Percentiles rank a stretch among this genome's conserved stretches.
Conservation (phyloP, 2,113 vertebrate genomes). For the Reinhardtius hippoglossoides region DNA sequence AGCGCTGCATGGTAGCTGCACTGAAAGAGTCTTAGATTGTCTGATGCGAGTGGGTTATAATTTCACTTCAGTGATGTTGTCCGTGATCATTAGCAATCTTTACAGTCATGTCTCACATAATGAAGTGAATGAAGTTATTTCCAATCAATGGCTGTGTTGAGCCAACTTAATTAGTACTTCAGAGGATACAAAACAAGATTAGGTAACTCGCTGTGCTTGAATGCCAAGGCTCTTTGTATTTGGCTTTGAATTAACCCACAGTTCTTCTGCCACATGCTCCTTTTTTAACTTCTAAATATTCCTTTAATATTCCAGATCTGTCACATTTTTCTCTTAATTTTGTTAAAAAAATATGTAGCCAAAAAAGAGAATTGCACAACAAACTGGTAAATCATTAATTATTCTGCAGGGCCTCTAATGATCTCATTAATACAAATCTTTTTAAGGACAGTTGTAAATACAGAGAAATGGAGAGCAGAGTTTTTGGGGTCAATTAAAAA, state of each 20-base stretch:
- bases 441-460: background rate
- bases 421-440: slow-evolving; percentile 21
- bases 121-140: slow-evolving; percentile 78
- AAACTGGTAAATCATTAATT: slow-evolving; percentile 32
- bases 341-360: background rate
- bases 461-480: background rate
- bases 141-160: slow-evolving; percentile 76
- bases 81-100: slow-evolving; percentile 76
- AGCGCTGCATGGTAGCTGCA: slow-evolving; percentile 48
- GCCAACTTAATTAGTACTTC: slow-evolving; percentile 79
- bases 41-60: slow-evolving; percentile 66
- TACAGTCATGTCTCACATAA: slow-evolving; percentile 76
- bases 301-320: background rate
- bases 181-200: slow-evolving; percentile 73
- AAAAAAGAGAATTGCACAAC: background rate
- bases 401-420: slow-evolving; percentile 4
- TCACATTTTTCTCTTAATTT: background rate
- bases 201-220: slow-evolving; percentile 59
- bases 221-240: slow-evolving; percentile 59
- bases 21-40: slow-evolving; percentile 62
- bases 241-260: slow-evolving; percentile 51
- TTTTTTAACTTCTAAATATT: slow-evolving; percentile 1
- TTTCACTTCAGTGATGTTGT: slow-evolving; percentile 69
- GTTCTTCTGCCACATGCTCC: background rate
- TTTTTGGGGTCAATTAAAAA: slow-evolving; percentile 31